Evolutionary conservation across 2,113 vertebrate species (phyloP).

Genomic region (Seriola quinqueradiata): DNA sequence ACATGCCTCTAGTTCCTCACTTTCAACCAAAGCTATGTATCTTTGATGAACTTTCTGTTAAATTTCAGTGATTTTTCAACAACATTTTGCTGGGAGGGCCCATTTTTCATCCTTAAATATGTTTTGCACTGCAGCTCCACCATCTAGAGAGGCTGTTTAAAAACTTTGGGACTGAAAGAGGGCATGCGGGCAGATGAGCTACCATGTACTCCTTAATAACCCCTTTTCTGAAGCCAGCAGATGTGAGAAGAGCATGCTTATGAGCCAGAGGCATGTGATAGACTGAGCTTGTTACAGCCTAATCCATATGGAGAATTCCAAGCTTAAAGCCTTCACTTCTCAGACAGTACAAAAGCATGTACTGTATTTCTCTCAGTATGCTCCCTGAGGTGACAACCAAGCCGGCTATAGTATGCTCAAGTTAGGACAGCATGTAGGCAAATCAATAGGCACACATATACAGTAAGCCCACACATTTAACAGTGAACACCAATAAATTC

Average conservation of each 20-base stretch:
- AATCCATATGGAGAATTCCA: constrained; percentile 36
- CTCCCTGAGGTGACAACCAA: constrained; percentile 36
- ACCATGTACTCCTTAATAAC: constrained; percentile 3
- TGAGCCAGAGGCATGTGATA: constrained; percentile 29
- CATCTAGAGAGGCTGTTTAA: not conserved
- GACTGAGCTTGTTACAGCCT: constrained; percentile 21
- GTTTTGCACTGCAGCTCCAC: not conserved
- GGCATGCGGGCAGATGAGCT: constrained; percentile 6
- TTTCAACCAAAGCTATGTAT: constrained; percentile 5
- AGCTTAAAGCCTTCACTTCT: constrained; percentile 19
- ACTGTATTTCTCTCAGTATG: constrained; percentile 33
- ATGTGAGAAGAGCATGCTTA: constrained; percentile 24
- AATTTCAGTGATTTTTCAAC: not conserved
- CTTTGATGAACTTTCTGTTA: constrained; percentile 8
- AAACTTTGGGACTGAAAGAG: not conserved
- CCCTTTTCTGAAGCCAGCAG: constrained; percentile 25
- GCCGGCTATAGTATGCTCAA: constrained; percentile 10
- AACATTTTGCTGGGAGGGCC: not conserved
- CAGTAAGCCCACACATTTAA: constrained; percentile 7
- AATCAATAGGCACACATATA: constrained; percentile 28
- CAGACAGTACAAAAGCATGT: constrained; percentile 3
- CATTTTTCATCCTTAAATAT: constrained; percentile 11
- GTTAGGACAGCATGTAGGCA: constrained; percentile 4
- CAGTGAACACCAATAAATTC: constrained; percentile 19
- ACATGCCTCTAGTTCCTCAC: not conserved